Conservation (phyloP, 2,888 invertebrate genomes). For the Luffia ferchaultella region DNA sequence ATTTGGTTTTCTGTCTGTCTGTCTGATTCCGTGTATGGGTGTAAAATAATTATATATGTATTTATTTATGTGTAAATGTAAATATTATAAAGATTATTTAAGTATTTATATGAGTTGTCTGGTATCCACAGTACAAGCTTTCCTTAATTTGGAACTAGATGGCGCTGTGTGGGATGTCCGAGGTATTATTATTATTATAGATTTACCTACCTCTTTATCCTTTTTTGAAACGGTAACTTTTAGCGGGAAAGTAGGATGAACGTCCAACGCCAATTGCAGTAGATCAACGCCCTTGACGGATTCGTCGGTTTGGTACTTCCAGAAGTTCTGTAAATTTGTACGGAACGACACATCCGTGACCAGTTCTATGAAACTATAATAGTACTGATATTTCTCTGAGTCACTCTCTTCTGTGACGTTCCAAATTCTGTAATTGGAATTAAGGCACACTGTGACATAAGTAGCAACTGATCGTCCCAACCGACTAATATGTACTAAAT, state of each 20-base stretch:
- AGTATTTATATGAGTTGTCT: too few relatives aligned
- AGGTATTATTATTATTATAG: too few relatives aligned
- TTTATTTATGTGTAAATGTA: too few relatives aligned
- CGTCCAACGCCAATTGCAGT: slow-evolving; percentile 65
- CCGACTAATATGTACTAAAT: too few relatives aligned
- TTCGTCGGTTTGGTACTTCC: slow-evolving; percentile 71
- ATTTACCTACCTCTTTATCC: slow-evolving; percentile 12
- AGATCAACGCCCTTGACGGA: slow-evolving; percentile 64
- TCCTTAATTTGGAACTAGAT: too few relatives aligned
- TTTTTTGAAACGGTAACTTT: slow-evolving; percentile 24
- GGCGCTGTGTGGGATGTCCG: too few relatives aligned
- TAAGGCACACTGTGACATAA: too few relatives aligned
- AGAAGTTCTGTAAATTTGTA: slow-evolving; percentile 70
- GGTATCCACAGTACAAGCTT: too few relatives aligned
- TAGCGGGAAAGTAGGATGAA: slow-evolving; percentile 36
- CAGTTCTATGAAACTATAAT: slow-evolving; percentile 45
- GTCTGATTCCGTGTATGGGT: too few relatives aligned
- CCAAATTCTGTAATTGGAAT: slow-evolving; percentile 31
- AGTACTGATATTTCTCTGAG: slow-evolving; percentile 39
- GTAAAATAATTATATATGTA: too few relatives aligned
- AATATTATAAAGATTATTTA: too few relatives aligned
- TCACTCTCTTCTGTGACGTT: slow-evolving; percentile 44
- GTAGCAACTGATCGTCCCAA: neutral
- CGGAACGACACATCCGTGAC: slow-evolving; percentile 52
- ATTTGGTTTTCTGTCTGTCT: too few relatives aligned